phyloP scores from a whole-genome alignment of 2,113 vertebrate species.

The Jaculus jaculus region DNA sequence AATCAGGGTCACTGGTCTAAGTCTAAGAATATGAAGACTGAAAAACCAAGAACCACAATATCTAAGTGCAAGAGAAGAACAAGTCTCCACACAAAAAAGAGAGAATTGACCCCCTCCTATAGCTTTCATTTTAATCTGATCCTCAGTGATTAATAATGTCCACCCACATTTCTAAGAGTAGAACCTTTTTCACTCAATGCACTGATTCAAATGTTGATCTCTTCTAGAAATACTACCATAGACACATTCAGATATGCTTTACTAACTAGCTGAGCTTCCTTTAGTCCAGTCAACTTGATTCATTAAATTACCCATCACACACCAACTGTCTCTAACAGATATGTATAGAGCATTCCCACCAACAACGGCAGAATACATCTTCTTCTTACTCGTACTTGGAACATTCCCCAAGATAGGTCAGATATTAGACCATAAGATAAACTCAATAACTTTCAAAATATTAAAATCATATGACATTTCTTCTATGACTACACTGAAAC shows the following conservation, averaged over 20 bases:
- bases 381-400: slow-evolving; percentile 14
- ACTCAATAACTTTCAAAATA: slow-evolving; percentile 36
- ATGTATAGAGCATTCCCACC: slow-evolving; percentile 11
- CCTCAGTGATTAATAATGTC: background rate
- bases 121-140: background rate
- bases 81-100: background rate
- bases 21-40: background rate
- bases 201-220: background rate
- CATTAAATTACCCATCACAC: slow-evolving; percentile 19
- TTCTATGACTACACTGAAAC: background rate
- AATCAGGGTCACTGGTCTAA: background rate
- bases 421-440: slow-evolving; percentile 26
- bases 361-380: background rate
- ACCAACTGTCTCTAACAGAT: slow-evolving; percentile 9
- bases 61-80: background rate
- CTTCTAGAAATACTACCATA: slow-evolving; percentile 25
- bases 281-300: slow-evolving; percentile 8
- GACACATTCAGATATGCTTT: slow-evolving; percentile 11
- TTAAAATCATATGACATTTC: background rate
- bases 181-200: background rate
- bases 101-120: background rate
- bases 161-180: background rate
- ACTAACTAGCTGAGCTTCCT: slow-evolving; percentile 11
- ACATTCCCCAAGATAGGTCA: background rate
- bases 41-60: background rate